A percentile compares a stretch with the other conserved stretches of the same genome.
These are phyloP conservation scores for Hyposoter dolosus DNA, from an alignment of 2,888 invertebrate genomes.

Conservation along the genomic window DNA sequence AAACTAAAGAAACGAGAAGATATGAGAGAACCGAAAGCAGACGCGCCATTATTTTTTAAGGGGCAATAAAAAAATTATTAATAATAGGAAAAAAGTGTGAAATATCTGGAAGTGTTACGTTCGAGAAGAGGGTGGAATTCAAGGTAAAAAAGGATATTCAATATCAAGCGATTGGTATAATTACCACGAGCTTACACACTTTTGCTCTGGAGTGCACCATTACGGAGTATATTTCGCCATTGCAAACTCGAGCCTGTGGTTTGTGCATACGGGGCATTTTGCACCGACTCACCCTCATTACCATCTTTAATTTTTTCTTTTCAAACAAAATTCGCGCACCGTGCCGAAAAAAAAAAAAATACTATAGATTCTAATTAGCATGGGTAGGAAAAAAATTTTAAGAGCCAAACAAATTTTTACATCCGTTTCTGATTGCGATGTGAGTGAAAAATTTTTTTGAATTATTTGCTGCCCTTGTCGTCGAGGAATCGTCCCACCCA, in stretches of 20 bases:
- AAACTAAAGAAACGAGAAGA: not conserved
- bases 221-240: conserved; percentile 56
- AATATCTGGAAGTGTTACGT: conserved; percentile 18
- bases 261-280: not conserved
- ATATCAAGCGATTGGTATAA: conserved; percentile 67
- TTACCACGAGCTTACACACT: conserved; percentile 69
- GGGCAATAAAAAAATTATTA: conserved; percentile 31
- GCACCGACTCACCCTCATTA: not conserved
- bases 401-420: not conserved
- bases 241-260: not conserved
- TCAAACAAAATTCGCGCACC: not conserved
- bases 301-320: not conserved
- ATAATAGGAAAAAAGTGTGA: conserved; percentile 15
- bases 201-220: conserved; percentile 69
- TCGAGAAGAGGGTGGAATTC: conserved; percentile 13
- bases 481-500: not conserved
- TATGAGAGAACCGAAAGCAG: not conserved
- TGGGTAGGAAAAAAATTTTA: not conserved
- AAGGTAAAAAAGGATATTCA: conserved; percentile 57
- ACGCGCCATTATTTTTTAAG: not conserved
- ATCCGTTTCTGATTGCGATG: not conserved
- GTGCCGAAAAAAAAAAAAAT: not conserved
- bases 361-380: not conserved
- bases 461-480: not conserved
- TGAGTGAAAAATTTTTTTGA: not conserved